phyloP scores from a whole-genome alignment of 2,888 invertebrate genomes.

The Hyposoter didymator region DNA sequence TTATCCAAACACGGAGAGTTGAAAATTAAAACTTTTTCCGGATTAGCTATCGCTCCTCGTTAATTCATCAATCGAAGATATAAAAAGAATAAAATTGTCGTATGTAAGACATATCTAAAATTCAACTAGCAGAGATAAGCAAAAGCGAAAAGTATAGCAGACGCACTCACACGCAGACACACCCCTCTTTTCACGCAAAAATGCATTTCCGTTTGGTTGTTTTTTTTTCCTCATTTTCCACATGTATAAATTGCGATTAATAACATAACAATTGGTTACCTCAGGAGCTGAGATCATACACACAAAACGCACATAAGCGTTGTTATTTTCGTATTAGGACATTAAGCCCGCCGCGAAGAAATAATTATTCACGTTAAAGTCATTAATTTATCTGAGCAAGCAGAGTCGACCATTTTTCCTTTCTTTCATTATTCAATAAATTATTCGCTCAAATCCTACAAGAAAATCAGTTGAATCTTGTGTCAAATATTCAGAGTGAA shows the following conservation, averaged over 20 bases:
- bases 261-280: constrained; percentile 80
- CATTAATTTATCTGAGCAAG: constrained; percentile 56
- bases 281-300: constrained; percentile 84
- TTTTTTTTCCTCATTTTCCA: constrained; percentile 68
- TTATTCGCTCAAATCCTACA: not conserved
- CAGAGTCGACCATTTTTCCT: constrained; percentile 2
- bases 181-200: constrained; percentile 72
- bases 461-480: not conserved
- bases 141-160: constrained; percentile 73
- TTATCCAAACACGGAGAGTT: not conserved
- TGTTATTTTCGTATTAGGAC: constrained; percentile 71
- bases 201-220: not conserved
- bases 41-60: constrained; percentile 77
- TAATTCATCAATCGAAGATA: constrained; percentile 62
- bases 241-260: constrained; percentile 75
- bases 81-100: constrained; percentile 68
- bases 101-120: constrained; percentile 54
- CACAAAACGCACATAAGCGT: constrained; percentile 75
- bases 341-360: constrained; percentile 66
- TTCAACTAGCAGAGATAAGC: constrained; percentile 74
- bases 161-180: constrained; percentile 70
- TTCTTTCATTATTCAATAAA: not conserved
- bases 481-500: not conserved
- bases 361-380: constrained; percentile 60
- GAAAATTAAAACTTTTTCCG: constrained; percentile 76